Evolutionary conservation across 2,797 vertebrate genomes (phyloP).

Genomic region (Kryptolebias ocellatus): DNA sequence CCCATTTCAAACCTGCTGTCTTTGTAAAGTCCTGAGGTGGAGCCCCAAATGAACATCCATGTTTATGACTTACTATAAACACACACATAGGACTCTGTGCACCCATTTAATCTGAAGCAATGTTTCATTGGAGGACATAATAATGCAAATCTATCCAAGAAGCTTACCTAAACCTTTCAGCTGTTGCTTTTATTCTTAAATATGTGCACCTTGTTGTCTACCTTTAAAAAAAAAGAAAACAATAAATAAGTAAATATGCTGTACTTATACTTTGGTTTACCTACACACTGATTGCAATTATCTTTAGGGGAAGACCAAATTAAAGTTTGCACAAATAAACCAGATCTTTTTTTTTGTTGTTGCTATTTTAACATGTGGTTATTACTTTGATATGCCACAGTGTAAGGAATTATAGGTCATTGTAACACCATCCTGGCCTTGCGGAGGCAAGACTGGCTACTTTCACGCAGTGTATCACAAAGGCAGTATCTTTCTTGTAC

Average conservation of each 20-base stretch:
- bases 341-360: too few relatives aligned
- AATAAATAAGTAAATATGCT: too few relatives aligned
- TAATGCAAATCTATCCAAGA: constrained; percentile 11
- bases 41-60: constrained; percentile 74
- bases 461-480: constrained; percentile 57
- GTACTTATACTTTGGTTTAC: too few relatives aligned
- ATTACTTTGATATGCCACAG: too few relatives aligned
- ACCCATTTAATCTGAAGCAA: constrained; percentile 46
- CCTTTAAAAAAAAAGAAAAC: background rate
- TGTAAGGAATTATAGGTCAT: constrained; percentile 19
- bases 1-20: constrained; percentile 83
- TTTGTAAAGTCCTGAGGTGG: constrained; percentile 78
- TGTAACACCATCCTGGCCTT: constrained; percentile 34
- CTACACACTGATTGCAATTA: too few relatives aligned
- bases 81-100: constrained; percentile 56
- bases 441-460: constrained; percentile 38
- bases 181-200: constrained; percentile 6
- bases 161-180: background rate
- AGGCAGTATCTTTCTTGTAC: constrained; percentile 35
- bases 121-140: constrained; percentile 30
- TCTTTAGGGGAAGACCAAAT: too few relatives aligned
- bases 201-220: background rate
- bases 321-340: too few relatives aligned
- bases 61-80: constrained; percentile 76
- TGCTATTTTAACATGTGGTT: too few relatives aligned